Evolutionary conservation across 2,888 invertebrate species (phyloP), one percentile per base, ranked within the genome.

Genomic region (Drosophila mercatorum): DNA sequence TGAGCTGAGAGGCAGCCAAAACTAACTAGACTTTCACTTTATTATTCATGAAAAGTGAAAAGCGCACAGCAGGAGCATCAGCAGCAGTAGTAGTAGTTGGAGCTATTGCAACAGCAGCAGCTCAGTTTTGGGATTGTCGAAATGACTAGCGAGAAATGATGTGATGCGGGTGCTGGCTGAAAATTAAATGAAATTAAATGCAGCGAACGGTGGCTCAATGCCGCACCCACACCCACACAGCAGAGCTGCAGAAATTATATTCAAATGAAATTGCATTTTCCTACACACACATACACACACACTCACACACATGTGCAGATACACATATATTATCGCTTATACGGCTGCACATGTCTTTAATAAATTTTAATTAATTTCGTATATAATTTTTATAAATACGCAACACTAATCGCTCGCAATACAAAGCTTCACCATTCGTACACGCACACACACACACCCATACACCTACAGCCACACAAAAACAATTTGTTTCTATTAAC

Each of bases 401-500:
- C 70, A 81, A 65, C 85, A 81, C 85, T 88, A 86, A 86, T 86
- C 88, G 83, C 69, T 66, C 51, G 51, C 68, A 68, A 46, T 34
- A 58, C 49, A 61, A 56, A 52, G 36, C 22, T 22, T 14, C 52
- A 26, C 10, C 36, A 36, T 38, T 8, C 52, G 12, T 22, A 14
- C 26, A 26, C 52, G 14, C 22, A 26, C 34, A 8, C 38, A 14
- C 38, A 26, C 57, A 40, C 66, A 46, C 63, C 56, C 64, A 51
- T 47, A 47, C 49, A 51, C 36, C 36, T 55, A 63, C 46, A 41
- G 36, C 31, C 55, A 63, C 59, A 79, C 65, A 67, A 75, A 82
- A 79, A 80, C 88, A 85, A 86, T 88, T 86, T 86, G 86, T 86
- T 86, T 86, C 86, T 86, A 86, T 86, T 86, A 88, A 88, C 83